Evolutionary conservation across 2,888 invertebrate genomes (phyloP).

Genomic region (Rhagium mordax): DNA sequence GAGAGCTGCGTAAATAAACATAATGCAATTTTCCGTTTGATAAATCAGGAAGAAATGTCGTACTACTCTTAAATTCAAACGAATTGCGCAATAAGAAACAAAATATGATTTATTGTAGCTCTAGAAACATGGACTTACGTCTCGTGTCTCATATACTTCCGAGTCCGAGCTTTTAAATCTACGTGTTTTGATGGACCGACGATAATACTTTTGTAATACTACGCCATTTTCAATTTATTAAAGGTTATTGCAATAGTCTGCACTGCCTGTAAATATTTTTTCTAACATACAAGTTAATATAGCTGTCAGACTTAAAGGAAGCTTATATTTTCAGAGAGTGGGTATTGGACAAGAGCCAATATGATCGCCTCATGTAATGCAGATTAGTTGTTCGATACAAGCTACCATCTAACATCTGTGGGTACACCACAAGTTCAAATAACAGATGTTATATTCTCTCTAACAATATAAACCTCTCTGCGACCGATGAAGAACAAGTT

Average conservation of each 20-base stretch:
- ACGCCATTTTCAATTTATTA: too few species aligned
- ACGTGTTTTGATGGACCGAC: too few species aligned
- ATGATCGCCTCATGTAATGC: slow-evolving; percentile 61
- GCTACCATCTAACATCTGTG: slow-evolving; percentile 53
- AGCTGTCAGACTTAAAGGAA: neutral
- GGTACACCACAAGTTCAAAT: slow-evolving; percentile 53
- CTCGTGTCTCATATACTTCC: too few species aligned
- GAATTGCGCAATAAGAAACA: neutral
- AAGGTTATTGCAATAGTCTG: too few species aligned
- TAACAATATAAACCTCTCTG: slow-evolving; percentile 52
- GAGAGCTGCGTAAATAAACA: neutral
- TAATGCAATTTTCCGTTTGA: neutral
- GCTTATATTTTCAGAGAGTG: slow-evolving; percentile 5
- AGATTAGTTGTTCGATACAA: slow-evolving; percentile 58
- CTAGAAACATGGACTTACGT: too few species aligned
- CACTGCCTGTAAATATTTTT: too few species aligned
- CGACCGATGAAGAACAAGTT: slow-evolving; percentile 47
- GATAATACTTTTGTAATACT: too few species aligned
- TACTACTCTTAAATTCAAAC: neutral
- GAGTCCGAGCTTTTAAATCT: too few species aligned
- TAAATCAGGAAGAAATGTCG: neutral
- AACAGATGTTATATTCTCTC: slow-evolving; percentile 56
- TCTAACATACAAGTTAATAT: too few species aligned
- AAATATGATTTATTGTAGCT: neutral
- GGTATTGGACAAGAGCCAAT: slow-evolving; percentile 60